These are phyloP conservation scores for Pseudopodoces humilis DNA, from an alignment of 2,113 vertebrate genomes.

Conservation along the genomic window DNA sequence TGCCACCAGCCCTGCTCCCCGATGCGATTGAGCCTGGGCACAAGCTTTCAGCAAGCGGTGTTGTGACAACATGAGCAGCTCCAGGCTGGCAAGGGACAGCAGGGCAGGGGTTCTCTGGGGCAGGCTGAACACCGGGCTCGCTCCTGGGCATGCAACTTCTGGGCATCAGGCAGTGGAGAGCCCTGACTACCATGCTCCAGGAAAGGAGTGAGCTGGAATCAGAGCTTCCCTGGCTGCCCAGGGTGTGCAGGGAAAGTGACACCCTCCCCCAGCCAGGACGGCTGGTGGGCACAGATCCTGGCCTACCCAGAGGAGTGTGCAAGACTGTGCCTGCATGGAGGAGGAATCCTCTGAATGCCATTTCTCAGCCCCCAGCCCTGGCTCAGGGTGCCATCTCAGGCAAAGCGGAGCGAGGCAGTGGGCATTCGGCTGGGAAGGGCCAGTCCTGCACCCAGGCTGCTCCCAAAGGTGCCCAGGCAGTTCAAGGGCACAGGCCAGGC, in stretches of 20 bases:
- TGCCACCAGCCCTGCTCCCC: background rate
- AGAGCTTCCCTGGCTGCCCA: background rate
- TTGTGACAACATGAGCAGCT: background rate
- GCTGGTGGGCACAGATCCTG: background rate
- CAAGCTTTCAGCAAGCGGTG: conserved; percentile 13
- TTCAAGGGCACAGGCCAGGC: background rate
- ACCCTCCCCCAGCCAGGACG: background rate
- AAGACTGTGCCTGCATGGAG: background rate
- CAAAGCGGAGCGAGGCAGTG: background rate
- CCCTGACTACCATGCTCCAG: rapidly evolving
- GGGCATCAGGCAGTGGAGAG: background rate
- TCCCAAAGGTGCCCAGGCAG: background rate
- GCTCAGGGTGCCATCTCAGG: background rate
- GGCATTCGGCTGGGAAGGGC: background rate
- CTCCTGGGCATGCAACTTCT: background rate
- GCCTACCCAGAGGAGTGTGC: background rate
- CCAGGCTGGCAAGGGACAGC: background rate
- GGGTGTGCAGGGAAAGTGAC: background rate
- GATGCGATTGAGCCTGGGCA: background rate
- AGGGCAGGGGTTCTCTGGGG: background rate
- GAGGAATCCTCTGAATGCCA: background rate
- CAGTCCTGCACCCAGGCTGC: background rate
- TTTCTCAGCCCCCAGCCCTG: background rate
- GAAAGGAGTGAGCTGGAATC: background rate
- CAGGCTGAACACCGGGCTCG: background rate